Evolutionary conservation across 23 tunicate genomes (phyloP).

Genomic region (Trididemnum miniatum): DNA sequence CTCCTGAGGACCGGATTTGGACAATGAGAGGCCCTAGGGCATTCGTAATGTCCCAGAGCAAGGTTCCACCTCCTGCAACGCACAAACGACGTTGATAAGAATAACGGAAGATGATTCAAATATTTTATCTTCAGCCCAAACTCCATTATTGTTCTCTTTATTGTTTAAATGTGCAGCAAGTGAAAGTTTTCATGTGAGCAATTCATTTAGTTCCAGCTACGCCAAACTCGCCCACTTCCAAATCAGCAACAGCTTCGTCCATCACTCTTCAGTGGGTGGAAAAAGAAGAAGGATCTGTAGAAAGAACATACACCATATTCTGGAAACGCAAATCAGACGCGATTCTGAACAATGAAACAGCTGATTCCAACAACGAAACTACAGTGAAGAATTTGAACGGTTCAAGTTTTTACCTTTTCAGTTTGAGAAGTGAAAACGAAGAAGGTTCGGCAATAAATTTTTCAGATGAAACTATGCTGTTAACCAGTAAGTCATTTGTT

Average conservation of each 20-base stretch:
- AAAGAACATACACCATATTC: not conserved
- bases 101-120: too few species aligned
- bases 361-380: not conserved
- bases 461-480: not conserved
- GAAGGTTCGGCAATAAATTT: not conserved
- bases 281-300: not conserved
- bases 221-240: not conserved
- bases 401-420: not conserved
- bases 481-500: too few species aligned
- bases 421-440: not conserved
- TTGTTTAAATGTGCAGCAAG: too few species aligned
- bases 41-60: too few species aligned
- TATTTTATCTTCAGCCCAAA: not conserved
- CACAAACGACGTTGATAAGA: too few species aligned
- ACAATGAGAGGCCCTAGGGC: too few species aligned
- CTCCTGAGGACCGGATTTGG: too few species aligned
- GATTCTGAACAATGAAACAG: not conserved
- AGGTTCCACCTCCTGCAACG: too few species aligned
- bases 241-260: not conserved
- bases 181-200: too few species aligned
- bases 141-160: not conserved
- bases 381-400: not conserved
- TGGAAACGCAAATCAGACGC: not conserved
- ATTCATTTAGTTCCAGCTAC: not conserved
- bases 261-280: not conserved